These are phyloP conservation scores for Clarias platycephalus DNA, from an alignment of 2,797 vertebrate species.

Conservation along the genomic window DNA sequence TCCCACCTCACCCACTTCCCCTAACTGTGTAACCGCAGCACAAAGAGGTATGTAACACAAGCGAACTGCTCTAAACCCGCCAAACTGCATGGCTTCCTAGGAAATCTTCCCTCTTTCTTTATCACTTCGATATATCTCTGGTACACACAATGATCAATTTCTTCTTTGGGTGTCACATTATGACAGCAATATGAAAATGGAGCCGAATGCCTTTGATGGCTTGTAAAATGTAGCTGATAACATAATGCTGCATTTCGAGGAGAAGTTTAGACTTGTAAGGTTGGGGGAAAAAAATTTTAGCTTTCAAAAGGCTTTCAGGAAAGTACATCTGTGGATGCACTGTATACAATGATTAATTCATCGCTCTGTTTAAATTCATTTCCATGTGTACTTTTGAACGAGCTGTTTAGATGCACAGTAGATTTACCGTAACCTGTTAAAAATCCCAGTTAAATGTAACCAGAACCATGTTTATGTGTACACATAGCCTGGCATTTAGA, in stretches of 20 bases:
- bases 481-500: not conserved
- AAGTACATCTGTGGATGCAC: not conserved
- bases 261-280: conserved; percentile 22
- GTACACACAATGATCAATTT: conserved; percentile 30
- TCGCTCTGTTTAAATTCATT: not conserved
- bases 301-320: not conserved
- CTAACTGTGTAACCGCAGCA: conserved; percentile 48
- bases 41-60: conserved; percentile 54
- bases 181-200: conserved; percentile 1
- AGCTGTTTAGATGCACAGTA: not conserved
- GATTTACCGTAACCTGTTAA: not conserved
- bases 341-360: not conserved
- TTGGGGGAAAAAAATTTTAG: not conserved
- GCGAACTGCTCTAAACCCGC: conserved; percentile 1
- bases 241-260: conserved; percentile 5
- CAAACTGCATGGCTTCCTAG: conserved; percentile 32
- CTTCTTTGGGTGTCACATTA: conserved; percentile 33
- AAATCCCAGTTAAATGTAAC: conserved; percentile 1
- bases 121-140: not conserved
- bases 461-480: not conserved
- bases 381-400: not conserved
- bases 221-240: conserved; percentile 33
- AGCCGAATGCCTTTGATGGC: not conserved
- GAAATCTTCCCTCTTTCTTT: not conserved
- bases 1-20: conserved; percentile 38